Percentiles rank a stretch among this genome's conserved stretches.
Evolutionary conservation across 2,888 invertebrate genomes (phyloP).

Genomic region (Meghimatium bilineatum): DNA sequence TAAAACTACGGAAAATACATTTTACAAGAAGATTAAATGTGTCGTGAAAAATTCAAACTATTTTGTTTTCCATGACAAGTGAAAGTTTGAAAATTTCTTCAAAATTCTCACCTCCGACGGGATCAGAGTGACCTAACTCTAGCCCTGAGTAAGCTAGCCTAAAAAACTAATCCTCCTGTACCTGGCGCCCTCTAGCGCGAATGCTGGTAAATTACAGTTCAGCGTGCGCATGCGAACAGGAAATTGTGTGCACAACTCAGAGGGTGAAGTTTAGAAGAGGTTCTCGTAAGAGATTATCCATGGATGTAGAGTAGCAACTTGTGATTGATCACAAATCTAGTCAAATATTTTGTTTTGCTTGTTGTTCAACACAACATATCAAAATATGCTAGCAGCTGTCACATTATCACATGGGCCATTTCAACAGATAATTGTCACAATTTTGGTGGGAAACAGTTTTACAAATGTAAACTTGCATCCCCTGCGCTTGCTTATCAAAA

Average conservation of each 20-base stretch:
- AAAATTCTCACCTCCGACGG: neutral
- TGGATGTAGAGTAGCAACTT: neutral
- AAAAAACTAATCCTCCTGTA: neutral
- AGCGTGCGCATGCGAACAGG: neutral
- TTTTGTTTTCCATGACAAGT: neutral
- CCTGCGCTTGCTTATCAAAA: too few species aligned
- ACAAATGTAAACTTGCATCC: neutral
- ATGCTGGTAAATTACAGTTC: neutral
- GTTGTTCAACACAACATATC: neutral
- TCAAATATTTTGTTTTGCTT: constrained; percentile 18
- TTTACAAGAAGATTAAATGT: too few species aligned
- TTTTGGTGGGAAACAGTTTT: neutral
- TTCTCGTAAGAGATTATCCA: neutral
- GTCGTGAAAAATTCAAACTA: too few species aligned
- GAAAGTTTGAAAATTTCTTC: neutral
- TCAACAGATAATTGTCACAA: neutral
- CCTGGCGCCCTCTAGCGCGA: neutral
- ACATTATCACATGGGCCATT: neutral
- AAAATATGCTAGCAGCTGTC: neutral
- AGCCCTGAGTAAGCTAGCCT: too few species aligned
- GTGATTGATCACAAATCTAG: neutral
- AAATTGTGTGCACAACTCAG: neutral
- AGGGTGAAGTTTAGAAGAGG: neutral
- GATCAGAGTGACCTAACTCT: neutral
- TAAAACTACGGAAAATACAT: too few species aligned